A percentile compares a stretch with the other conserved stretches of the same genome.
Evolutionary conservation across 2,797 vertebrate genomes (phyloP).

Genomic region (Macropodus opercularis): DNA sequence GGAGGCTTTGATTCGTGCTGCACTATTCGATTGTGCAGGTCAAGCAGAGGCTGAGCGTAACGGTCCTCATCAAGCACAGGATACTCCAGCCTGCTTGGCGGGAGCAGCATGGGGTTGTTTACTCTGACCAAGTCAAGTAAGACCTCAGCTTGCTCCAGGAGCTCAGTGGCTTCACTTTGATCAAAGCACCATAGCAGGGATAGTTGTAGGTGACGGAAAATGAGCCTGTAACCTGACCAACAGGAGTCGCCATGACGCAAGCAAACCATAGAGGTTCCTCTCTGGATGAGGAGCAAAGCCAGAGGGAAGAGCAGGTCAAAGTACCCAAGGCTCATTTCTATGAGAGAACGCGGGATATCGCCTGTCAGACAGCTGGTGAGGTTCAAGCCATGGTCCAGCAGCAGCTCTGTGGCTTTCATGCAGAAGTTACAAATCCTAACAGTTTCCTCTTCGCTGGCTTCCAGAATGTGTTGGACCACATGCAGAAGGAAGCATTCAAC

Average conservation of each 20-base stretch:
- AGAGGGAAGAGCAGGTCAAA: conserved; percentile 89
- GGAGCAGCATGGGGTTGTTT: conserved; percentile 71
- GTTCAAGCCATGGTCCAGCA: conserved; percentile 85
- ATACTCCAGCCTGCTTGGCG: conserved; percentile 79
- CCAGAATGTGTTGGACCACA: conserved; percentile 87
- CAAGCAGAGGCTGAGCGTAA: conserved; percentile 78
- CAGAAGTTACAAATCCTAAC: conserved; percentile 88
- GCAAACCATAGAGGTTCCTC: conserved; percentile 86
- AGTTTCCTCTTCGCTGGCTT: conserved; percentile 83
- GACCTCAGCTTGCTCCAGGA: conserved; percentile 87
- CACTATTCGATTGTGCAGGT: conserved; percentile 80
- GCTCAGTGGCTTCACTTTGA: conserved; percentile 72
- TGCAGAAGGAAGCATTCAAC: conserved; percentile 89
- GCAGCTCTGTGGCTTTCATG: conserved; percentile 83
- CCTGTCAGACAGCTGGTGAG: conserved; percentile 84
- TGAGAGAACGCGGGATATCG: conserved; percentile 85
- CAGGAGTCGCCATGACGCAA: conserved; percentile 84
- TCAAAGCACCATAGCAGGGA: conserved; percentile 79
- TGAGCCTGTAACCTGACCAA: conserved; percentile 86
- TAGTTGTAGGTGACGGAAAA: conserved; percentile 85
- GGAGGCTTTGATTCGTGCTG: conserved; percentile 82
- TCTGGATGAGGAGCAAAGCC: conserved; percentile 88
- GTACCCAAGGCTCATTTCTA: conserved; percentile 88
- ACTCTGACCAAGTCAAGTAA: conserved; percentile 88
- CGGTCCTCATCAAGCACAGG: conserved; percentile 72